These are phyloP conservation scores for Trachelus tabidus DNA, from an alignment of 2,888 invertebrate species.

Conservation along the genomic window DNA sequence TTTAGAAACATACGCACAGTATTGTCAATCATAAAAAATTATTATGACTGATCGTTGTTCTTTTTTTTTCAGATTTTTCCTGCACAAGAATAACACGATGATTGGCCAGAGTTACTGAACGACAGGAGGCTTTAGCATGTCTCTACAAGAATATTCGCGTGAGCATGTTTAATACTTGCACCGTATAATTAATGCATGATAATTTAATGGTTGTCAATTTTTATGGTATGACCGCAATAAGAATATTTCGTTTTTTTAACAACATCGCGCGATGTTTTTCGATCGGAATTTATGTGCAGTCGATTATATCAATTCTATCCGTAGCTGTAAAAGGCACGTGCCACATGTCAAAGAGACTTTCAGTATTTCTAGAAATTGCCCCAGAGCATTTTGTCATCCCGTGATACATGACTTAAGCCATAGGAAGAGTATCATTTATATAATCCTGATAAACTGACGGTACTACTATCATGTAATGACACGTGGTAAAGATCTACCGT, in stretches of 20 bases:
- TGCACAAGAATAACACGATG: not conserved
- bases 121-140: not conserved
- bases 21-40: not conserved
- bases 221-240: not conserved
- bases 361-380: not conserved
- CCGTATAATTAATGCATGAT: not conserved
- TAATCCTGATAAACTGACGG: not conserved
- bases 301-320: not conserved
- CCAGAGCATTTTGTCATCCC: not conserved
- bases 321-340: not conserved
- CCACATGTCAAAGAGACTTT: not conserved
- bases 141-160: not conserved
- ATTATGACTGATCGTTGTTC: not conserved
- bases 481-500: constrained; percentile 8
- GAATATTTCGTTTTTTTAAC: not conserved
- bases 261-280: not conserved
- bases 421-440: not conserved
- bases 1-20: not conserved
- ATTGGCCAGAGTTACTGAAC: not conserved
- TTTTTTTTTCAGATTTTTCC: not conserved
- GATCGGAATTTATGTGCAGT: not conserved
- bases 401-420: not conserved
- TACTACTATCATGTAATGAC: not conserved
- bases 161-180: not conserved
- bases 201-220: not conserved